These are phyloP conservation scores for Vesta saturnalis DNA, from an alignment of 2,888 invertebrate genomes.

Conservation along the genomic window DNA sequence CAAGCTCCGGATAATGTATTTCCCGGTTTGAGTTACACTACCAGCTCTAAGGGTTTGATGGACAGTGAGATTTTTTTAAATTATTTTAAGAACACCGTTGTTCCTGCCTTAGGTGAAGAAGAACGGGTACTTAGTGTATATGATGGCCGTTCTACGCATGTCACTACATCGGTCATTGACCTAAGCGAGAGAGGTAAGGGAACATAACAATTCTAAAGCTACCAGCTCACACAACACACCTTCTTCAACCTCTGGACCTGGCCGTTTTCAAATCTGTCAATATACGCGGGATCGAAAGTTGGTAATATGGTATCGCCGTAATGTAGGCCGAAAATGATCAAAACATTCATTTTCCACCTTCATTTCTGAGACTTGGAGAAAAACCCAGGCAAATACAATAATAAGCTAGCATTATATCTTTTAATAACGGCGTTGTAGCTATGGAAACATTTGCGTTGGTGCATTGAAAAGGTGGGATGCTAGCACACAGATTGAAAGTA, in stretches of 20 bases:
- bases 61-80: slow-evolving; percentile 5
- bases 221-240: slow-evolving; percentile 48
- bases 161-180: slow-evolving; percentile 39
- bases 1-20: slow-evolving; percentile 5
- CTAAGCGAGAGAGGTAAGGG: no score
- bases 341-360: no score
- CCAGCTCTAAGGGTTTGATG: slow-evolving; percentile 16
- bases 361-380: no score
- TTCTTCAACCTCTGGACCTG: slow-evolving; percentile 45
- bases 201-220: slow-evolving; percentile 25
- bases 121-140: slow-evolving; percentile 48
- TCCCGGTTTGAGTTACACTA: neutral
- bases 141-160: slow-evolving; percentile 50
- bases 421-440: no score
- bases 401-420: no score
- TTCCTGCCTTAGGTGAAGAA: slow-evolving; percentile 43
- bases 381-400: no score
- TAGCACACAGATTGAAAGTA: no score
- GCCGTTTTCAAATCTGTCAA: slow-evolving; percentile 45
- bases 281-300: slow-evolving; percentile 6
- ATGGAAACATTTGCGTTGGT: no score
- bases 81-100: slow-evolving; percentile 12
- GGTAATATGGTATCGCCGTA: neutral
- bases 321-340: no score
- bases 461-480: no score